A percentile compares a stretch with the other conserved stretches of the same genome.
phyloP scores from a whole-genome alignment of 2,113 vertebrate species.

The Spea bombifrons region DNA sequence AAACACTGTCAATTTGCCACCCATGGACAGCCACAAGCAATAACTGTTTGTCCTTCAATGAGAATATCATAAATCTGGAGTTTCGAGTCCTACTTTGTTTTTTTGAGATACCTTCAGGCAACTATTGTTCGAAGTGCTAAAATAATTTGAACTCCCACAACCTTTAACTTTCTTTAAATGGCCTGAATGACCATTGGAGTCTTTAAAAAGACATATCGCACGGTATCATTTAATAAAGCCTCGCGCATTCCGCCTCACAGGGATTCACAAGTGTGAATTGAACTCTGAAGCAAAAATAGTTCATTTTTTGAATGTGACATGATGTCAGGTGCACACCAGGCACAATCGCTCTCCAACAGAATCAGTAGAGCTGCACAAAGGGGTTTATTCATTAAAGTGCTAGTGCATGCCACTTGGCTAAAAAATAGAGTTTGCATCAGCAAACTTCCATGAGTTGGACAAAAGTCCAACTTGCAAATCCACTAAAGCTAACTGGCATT shows the following conservation, averaged over 20 bases:
- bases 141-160: slow-evolving; percentile 27
- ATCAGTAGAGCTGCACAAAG: too few relatives aligned
- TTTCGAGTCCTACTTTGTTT: slow-evolving; percentile 31
- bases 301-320: neutral
- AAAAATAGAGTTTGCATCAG: too few relatives aligned
- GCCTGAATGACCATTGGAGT: slow-evolving; percentile 22
- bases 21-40: slow-evolving; percentile 49
- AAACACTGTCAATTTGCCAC: slow-evolving; percentile 49
- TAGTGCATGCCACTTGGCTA: too few relatives aligned
- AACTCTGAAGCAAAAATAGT: neutral
- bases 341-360: too few relatives aligned
- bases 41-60: slow-evolving; percentile 47
- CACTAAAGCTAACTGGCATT: too few relatives aligned
- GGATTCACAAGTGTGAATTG: neutral
- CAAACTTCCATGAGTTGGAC: too few relatives aligned
- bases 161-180: slow-evolving; percentile 25
- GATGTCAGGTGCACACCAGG: too few relatives aligned
- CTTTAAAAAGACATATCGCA: neutral
- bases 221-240: neutral
- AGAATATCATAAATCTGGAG: slow-evolving; percentile 42
- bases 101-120: slow-evolving; percentile 37
- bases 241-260: neutral
- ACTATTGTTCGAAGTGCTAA: slow-evolving; percentile 31
- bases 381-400: too few relatives aligned
- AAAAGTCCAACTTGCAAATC: too few relatives aligned